Evolutionary conservation across 2,113 vertebrate genomes (phyloP).

Genomic region (Chlamydotis undulata): DNA sequence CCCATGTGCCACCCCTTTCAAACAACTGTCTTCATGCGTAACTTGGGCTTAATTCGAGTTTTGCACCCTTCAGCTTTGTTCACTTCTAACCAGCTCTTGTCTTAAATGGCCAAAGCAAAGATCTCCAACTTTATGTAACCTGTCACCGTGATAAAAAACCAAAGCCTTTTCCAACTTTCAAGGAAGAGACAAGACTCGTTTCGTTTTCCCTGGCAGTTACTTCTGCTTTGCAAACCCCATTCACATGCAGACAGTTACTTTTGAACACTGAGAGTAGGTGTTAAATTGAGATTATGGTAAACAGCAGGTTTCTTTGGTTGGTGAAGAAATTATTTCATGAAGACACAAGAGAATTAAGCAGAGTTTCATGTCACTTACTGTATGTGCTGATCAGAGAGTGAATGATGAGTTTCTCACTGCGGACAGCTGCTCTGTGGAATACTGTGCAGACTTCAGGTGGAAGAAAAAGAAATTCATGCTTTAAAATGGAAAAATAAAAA

Average conservation of each 20-base stretch:
- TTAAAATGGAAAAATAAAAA: neutral
- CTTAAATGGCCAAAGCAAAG: constrained; percentile 35
- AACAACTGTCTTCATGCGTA: neutral
- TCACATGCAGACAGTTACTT: constrained; percentile 55
- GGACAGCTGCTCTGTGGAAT: constrained; percentile 48
- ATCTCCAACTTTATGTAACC: constrained; percentile 48
- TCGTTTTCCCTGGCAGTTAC: constrained; percentile 1
- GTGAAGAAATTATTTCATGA: constrained; percentile 64
- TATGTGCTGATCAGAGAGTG: constrained; percentile 63
- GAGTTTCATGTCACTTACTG: constrained; percentile 60
- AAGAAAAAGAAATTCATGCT: constrained; percentile 25
- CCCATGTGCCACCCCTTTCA: neutral
- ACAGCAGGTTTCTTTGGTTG: constrained; percentile 67
- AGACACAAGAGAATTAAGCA: constrained; percentile 65
- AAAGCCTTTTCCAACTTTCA: constrained; percentile 35
- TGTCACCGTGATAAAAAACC: constrained; percentile 34
- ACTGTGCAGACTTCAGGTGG: constrained; percentile 25
- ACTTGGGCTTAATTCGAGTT: constrained; percentile 21
- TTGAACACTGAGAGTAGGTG: constrained; percentile 60
- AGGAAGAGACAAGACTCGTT: constrained; percentile 32
- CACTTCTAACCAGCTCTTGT: neutral
- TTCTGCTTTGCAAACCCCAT: constrained; percentile 47
- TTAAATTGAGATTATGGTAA: constrained; percentile 74
- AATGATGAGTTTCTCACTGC: constrained; percentile 51
- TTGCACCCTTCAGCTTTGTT: constrained; percentile 40